Evolutionary conservation across 2,113 vertebrate genomes (phyloP).

Genomic region (Triplophysa siluroides): DNA sequence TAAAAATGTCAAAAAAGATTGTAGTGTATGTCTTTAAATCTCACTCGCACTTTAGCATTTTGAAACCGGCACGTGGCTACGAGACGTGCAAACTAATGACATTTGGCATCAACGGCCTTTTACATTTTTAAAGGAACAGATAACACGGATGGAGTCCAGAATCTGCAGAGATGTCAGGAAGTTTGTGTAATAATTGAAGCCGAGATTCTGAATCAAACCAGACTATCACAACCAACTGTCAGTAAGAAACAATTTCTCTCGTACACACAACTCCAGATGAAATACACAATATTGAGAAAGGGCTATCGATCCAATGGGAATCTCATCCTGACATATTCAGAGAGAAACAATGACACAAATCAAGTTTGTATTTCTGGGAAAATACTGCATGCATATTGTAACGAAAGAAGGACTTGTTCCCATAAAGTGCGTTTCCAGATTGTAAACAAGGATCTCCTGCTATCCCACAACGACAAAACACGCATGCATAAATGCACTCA

Average conservation of each 20-base stretch:
- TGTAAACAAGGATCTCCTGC: conserved; percentile 60
- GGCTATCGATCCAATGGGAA: neutral
- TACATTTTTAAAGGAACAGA: too few relatives aligned
- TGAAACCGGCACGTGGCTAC: neutral
- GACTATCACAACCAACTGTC: neutral
- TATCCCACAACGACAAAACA: conserved; percentile 51
- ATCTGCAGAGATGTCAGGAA: neutral
- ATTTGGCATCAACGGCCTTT: too few relatives aligned
- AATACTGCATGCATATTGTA: too few relatives aligned
- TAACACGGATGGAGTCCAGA: neutral
- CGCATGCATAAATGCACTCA: conserved; percentile 26
- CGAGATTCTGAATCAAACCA: neutral
- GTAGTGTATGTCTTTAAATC: neutral
- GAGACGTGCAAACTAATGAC: too few relatives aligned
- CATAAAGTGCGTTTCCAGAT: neutral
- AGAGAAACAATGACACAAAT: neutral
- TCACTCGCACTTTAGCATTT: too few relatives aligned
- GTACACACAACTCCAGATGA: neutral
- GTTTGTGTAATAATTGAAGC: conserved; percentile 5
- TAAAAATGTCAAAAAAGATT: neutral
- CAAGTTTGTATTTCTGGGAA: conserved; percentile 14
- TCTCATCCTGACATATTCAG: neutral
- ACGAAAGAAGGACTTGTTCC: too few relatives aligned
- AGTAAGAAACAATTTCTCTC: conserved; percentile 5
- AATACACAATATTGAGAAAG: neutral